Percentiles rank a stretch among this genome's conserved stretches.
phyloP scores from a whole-genome alignment of 2,113 vertebrate genomes.

The Entelurus aequoreus region DNA sequence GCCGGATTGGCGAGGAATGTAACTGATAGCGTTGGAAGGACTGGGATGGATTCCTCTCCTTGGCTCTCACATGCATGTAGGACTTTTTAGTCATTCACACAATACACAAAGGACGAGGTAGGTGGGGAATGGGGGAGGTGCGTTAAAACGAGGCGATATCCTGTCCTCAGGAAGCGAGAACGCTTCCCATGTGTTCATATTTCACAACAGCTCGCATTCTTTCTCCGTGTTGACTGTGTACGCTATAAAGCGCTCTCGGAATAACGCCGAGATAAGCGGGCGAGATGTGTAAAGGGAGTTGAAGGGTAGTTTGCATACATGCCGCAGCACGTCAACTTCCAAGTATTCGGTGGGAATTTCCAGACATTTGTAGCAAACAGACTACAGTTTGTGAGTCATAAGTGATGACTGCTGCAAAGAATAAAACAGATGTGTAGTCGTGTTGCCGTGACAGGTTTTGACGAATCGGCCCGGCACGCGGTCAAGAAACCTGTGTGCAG shows the following conservation, averaged over 20 bases:
- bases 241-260: background rate
- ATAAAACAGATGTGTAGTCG: conserved; percentile 37
- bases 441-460: conserved; percentile 3
- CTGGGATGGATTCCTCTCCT: conserved; percentile 46
- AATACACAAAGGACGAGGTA: conserved; percentile 49
- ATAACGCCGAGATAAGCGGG: background rate
- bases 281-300: background rate
- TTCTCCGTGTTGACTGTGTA: background rate
- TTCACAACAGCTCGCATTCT: conserved; percentile 26
- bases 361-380: conserved; percentile 43
- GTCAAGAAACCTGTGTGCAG: background rate
- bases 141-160: conserved; percentile 39
- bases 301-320: conserved; percentile 21
- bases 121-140: conserved; percentile 39
- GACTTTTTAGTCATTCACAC: conserved; percentile 52
- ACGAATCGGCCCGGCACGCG: background rate
- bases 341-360: conserved; percentile 50
- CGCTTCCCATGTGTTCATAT: conserved; percentile 55
- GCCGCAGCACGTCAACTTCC: conserved; percentile 34
- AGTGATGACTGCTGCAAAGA: conserved; percentile 25
- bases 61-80: conserved; percentile 50
- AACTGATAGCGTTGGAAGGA: conserved; percentile 59
- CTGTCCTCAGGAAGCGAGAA: conserved; percentile 51
- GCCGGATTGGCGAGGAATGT: conserved; percentile 55
- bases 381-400: conserved; percentile 57